These are phyloP conservation scores for Andinoacara biseriatus DNA, from an alignment of 2,113 vertebrate genomes.

Conservation along the genomic window DNA sequence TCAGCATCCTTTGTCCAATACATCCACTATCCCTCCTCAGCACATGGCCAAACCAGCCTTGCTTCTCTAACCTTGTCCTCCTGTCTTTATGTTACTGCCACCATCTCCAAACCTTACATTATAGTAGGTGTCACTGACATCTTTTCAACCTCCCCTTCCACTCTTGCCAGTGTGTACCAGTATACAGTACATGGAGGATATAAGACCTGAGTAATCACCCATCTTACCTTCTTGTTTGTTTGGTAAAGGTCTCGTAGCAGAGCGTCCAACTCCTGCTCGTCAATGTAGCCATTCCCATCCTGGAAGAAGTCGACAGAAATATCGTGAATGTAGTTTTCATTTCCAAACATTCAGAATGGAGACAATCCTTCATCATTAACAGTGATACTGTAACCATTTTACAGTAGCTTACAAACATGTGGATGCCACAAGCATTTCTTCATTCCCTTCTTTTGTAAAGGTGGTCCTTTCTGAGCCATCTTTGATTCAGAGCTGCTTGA, in stretches of 20 bases:
- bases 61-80: background rate
- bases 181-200: background rate
- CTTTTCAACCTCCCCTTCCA: background rate
- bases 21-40: background rate
- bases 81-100: background rate
- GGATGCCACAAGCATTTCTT: background rate
- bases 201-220: background rate
- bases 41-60: background rate
- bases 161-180: background rate
- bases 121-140: background rate
- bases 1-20: background rate
- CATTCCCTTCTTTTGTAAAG: background rate
- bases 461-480: background rate
- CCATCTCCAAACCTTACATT: background rate
- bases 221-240: constrained; percentile 92
- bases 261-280: constrained; percentile 93
- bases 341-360: background rate
- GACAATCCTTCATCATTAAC: background rate
- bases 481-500: constrained; percentile 11
- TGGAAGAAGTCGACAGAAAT: constrained; percentile 57
- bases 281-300: constrained; percentile 97
- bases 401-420: background rate
- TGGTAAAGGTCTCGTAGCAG: constrained; percentile 94
- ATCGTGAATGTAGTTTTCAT: background rate
- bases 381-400: background rate